Percentiles rank a stretch among this genome's conserved stretches.
phyloP scores from a whole-genome alignment of 1,140 invertebrate genomes.

The Musca domestica region DNA sequence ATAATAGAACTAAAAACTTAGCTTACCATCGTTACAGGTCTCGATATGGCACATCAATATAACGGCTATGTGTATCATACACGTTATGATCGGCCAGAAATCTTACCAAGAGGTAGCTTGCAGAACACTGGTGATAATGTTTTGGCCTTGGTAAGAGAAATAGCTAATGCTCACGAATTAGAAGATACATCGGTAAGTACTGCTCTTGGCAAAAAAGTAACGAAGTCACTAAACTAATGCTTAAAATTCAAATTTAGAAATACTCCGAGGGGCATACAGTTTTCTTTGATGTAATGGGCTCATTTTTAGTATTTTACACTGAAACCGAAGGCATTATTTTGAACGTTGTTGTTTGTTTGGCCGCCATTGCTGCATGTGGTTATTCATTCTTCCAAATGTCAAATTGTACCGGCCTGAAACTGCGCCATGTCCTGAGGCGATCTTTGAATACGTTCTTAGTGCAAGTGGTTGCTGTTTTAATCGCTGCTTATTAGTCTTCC shows the following conservation, averaged over 20 bases:
- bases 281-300: conserved; percentile 78
- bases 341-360: conserved; percentile 60
- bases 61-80: conserved; percentile 95
- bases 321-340: conserved; percentile 61
- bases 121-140: conserved; percentile 82
- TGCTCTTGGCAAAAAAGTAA: too few relatives aligned
- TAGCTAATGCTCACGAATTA: conserved; percentile 64
- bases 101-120: conserved; percentile 75
- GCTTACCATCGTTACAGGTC: conserved; percentile 55
- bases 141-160: conserved; percentile 64
- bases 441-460: conserved; percentile 38
- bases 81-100: conserved; percentile 72
- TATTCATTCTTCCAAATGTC: conserved; percentile 42
- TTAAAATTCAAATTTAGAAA: conserved; percentile 29
- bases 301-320: conserved; percentile 66
- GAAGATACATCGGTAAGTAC: conserved; percentile 51
- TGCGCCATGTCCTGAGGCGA: conserved; percentile 47
- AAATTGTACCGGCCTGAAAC: conserved; percentile 34
- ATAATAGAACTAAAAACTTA: too few relatives aligned
- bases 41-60: conserved; percentile 90
- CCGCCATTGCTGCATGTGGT: conserved; percentile 57
- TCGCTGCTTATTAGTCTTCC: conserved; percentile 55
- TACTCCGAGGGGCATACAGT: conserved; percentile 60
- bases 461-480: conserved; percentile 34
- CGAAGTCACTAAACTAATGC: not conserved